Base-by-base conservation (phyloP, 2,797 vertebrate species). In the Sebastes variabilis region DNA sequence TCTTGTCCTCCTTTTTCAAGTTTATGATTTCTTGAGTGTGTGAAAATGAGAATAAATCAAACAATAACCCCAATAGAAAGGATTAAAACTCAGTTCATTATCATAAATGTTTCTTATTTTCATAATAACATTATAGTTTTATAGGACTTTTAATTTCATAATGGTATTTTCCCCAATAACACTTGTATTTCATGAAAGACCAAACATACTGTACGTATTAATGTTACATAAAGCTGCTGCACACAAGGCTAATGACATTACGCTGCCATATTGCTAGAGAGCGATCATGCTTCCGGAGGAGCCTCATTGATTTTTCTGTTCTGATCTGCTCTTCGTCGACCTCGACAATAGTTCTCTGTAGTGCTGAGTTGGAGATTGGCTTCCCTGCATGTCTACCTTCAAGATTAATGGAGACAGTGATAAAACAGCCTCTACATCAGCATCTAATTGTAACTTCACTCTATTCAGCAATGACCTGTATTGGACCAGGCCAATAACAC, bases 391-490 rank as follows among this genome's bases (percentile, higher is more conserved):
- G 56, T 60, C 24, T 8, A 30, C 27, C 49, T 27, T 66, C 52
- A 70, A 64, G 38, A 74, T 71, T 62, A 77, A 77, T 75, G 60
- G 66, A 75, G 62, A 52, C 72, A 69, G 29, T 61, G 62, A 74
- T 54, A 52, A 73, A 70, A 69, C 58, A 24, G 56, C 56, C 34
- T 55, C 58, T 42, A 24, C 42, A 36, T 79, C 68, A 78, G 77
- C 71, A 74, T 20, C 16, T 67, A 42, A 64, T 24, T 64, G 61
- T 24, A 32, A 64, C 20, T 20, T 64, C 11, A 42, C 18, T 61
- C 59, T 30, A 20, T 61, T 12, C 9, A 2, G 32, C 34, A 67
- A 5, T 75, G 38, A 68, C 22, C 64, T 77, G 36, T 32, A 22
- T 10, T 55, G 52, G 36, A 71, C n/a, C 3, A 38, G 54, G 27